phyloP scores from a whole-genome alignment of 2,888 invertebrate genomes.

The Nemoura dubitans region DNA sequence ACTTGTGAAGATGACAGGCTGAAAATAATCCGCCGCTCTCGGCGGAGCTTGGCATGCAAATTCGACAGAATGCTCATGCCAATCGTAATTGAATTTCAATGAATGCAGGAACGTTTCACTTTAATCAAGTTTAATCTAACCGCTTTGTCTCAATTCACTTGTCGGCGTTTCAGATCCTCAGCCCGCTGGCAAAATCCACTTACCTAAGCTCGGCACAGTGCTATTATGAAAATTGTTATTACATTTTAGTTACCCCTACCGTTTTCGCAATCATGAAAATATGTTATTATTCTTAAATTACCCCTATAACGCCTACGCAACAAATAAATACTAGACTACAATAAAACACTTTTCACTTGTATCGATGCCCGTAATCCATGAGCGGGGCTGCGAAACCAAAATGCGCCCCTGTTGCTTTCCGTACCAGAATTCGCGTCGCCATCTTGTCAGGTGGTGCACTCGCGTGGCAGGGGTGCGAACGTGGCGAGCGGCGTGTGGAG shows the following conservation, averaged over 20 bases:
- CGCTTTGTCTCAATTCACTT: no score
- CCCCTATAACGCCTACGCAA: no score
- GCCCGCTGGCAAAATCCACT: no score
- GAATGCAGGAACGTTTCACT: not conserved
- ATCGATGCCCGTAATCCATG: not conserved
- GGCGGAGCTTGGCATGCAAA: not conserved
- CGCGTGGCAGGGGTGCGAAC: not conserved
- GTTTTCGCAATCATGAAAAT: no score
- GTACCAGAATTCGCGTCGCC: conserved; percentile 30
- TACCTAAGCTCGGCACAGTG: no score
- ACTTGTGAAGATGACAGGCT: not conserved
- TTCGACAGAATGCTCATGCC: not conserved
- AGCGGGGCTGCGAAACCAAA: not conserved
- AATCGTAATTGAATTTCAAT: not conserved
- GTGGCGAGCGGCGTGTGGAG: not conserved
- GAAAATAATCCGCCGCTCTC: not conserved
- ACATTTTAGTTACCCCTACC: no score
- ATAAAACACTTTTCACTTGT: not conserved
- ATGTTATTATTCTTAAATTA: no score
- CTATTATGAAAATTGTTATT: no score
- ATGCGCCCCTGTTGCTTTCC: not conserved
- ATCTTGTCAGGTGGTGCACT: conserved; percentile 33
- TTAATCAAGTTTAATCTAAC: not conserved
- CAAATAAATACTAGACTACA: no score
- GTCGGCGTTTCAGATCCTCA: no score